Base-by-base conservation (phyloP, 2,113 vertebrate genomes). In the Heloderma charlesbogerti region DNA sequence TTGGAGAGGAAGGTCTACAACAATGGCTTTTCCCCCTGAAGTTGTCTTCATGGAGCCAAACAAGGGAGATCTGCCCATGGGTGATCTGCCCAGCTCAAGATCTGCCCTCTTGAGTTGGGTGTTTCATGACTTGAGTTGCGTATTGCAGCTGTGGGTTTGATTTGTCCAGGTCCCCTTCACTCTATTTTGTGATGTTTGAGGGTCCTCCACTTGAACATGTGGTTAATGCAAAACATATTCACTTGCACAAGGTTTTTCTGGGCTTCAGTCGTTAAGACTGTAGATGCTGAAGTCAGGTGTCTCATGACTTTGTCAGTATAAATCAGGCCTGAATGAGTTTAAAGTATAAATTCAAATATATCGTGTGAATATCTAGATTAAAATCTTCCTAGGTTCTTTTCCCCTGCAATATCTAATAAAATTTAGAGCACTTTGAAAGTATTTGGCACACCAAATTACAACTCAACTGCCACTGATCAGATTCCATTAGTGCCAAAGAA, bases 401-500 rank as follows among this genome's bases (percentile, higher is more conserved):
- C 40, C 31, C 51, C 63, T 80, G 48, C 84, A 90, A 71, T 79
- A 86, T 13, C 75, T 79, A 90, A 71, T 90, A 90, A 86, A 80
- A 86, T 34, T 7, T 27, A 80, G 66, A 54, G 45, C 29, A 40
- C 48, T 90, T 48, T 71, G 43, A 86, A 54, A 86, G 34, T 69
- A 57, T 79, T 90, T 86, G 83, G 63, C 89, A 86, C 75, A 89
- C 45, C 63, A 89, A 90, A 90, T 90, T 80, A 51, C 34, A 79
- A 88, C 60, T 66, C 72, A 57, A 0, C 0, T 0, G 86, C 43
- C 66, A 48, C 48, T 69, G 34, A 88, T 92, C 78, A 57, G 8
- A 25, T 91, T 92, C 89, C 90, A 45, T 87, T 82, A 54, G 74
- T 71, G 18, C 83, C 86, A 81, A 89, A 90, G 84, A 94, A 93